Base-by-base conservation (phyloP, 2,888 invertebrate species). In the Drosophila infuscata region DNA sequence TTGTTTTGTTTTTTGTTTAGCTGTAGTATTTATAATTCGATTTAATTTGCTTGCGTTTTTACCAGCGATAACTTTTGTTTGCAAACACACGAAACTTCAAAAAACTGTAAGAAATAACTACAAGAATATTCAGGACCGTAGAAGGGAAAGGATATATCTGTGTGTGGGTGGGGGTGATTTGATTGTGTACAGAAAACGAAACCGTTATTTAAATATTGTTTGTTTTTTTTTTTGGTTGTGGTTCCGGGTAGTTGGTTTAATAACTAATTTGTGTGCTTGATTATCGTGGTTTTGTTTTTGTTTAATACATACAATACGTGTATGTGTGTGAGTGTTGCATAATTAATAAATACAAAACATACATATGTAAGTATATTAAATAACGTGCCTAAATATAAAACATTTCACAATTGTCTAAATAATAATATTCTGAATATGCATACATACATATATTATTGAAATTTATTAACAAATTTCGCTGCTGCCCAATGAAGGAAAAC, bases 371-470 rank as follows among this genome's bases (percentile, higher is more conserved):
- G 78, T 79, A 79, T 78, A 78, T 78, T 72, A 88, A 82, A 78
- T 83, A 88, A 89, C 86, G 80, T 86, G 85, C 82, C 83, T 89
- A 89, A 89, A 71, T 77, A 76, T 88, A 83, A 82, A 89, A 83
- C 79, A 88, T 85, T 87, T 83, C 70, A 75, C 80, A 80, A 82
- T 88, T 88, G 61, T 74, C 89, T 88, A 88, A 88, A 88, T 86
- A 80, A 88, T 88, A 85, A 83, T 67, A 71, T 81, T 82, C 62
- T 69, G 71, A 73, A 60, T 73, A 68, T 64, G 59, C 49, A 61
- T 46, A 51, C 46, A 52, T 65, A 46, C 58, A 59, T 38, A 30
- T 38, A 38, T 17, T 56, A 41, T n/a, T 69, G 65, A 79, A 79
- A 70, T 77, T 80, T 71, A 77, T 80, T 62, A 74, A 79, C 80